Conservation (phyloP, 2,113 vertebrate genomes). For the Leucoraja erinaceus region DNA sequence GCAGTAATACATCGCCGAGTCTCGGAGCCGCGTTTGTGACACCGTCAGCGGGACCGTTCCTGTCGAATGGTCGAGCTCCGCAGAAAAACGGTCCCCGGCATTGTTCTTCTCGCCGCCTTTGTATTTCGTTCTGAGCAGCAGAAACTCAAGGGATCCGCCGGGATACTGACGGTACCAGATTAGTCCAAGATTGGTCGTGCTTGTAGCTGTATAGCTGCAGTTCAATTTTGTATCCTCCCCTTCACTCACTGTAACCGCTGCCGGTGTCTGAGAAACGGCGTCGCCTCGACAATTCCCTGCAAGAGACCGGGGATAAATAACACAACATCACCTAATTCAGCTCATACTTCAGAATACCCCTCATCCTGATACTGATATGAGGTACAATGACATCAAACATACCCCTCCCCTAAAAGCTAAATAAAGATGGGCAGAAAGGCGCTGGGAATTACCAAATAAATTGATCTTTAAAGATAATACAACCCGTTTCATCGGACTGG, state of each 20-base stretch:
- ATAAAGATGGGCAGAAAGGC: neutral
- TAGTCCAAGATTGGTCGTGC: neutral
- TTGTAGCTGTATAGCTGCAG: neutral
- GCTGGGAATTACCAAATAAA: neutral
- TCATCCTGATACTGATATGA: neutral
- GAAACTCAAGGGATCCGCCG: neutral
- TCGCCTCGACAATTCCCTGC: neutral
- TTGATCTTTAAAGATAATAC: neutral
- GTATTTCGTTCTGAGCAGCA: too few relatives aligned
- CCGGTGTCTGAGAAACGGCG: neutral
- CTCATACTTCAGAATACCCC: too few relatives aligned
- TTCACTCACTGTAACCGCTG: neutral
- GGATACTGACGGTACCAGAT: neutral
- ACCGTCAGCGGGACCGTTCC: neutral
- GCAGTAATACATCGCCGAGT: neutral
- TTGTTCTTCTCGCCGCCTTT: neutral
- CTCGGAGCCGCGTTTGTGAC: neutral
- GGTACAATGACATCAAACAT: neutral
- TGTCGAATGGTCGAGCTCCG: too few relatives aligned
- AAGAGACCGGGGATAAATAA: neutral
- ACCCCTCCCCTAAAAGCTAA: neutral
- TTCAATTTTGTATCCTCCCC: neutral
- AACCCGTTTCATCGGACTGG: neutral
- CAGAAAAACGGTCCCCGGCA: too few relatives aligned
- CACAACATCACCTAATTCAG: too few relatives aligned